Evolutionary conservation across 2,888 invertebrate species (phyloP).

Genomic region (Melinaea marsaeus): DNA sequence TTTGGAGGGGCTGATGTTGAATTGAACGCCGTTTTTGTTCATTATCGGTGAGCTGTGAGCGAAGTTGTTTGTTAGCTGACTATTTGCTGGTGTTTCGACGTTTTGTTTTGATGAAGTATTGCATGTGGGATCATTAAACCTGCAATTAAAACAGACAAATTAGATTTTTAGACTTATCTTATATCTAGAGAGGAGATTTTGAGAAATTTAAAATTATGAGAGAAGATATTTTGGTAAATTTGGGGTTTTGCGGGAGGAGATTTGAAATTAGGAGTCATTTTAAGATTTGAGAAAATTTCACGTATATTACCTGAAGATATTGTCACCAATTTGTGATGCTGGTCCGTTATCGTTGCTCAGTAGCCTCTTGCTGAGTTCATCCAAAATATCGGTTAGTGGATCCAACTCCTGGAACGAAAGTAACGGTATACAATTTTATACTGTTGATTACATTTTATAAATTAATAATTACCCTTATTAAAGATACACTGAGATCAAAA

Average conservation of each 20-base stretch:
- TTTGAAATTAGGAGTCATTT: no score
- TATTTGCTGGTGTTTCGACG: constrained; percentile 49
- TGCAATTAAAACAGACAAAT: constrained; percentile 39
- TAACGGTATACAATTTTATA: no score
- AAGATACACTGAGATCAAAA: no score
- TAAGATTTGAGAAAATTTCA: no score
- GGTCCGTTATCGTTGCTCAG: constrained; percentile 64
- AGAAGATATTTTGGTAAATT: no score
- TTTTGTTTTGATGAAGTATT: constrained; percentile 57
- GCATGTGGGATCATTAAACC: constrained; percentile 82
- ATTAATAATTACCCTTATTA: no score
- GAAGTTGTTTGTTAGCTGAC: constrained; percentile 57
- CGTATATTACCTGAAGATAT: constrained; percentile 77
- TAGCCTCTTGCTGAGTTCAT: constrained; percentile 81
- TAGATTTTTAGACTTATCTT: no score
- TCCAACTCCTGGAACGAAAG: constrained; percentile 74
- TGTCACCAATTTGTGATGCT: constrained; percentile 70
- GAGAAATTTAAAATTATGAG: no score
- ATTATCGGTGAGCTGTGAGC: constrained; percentile 75
- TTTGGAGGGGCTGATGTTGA: constrained; percentile 70
- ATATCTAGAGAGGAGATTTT: no score
- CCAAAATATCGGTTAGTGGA: constrained; percentile 83
- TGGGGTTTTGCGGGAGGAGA: no score
- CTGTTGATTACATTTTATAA: no score
- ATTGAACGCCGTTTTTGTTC: constrained; percentile 77